These are phyloP conservation scores for Idaea dimidiata DNA, from an alignment of 2,888 invertebrate species.

Conservation along the genomic window DNA sequence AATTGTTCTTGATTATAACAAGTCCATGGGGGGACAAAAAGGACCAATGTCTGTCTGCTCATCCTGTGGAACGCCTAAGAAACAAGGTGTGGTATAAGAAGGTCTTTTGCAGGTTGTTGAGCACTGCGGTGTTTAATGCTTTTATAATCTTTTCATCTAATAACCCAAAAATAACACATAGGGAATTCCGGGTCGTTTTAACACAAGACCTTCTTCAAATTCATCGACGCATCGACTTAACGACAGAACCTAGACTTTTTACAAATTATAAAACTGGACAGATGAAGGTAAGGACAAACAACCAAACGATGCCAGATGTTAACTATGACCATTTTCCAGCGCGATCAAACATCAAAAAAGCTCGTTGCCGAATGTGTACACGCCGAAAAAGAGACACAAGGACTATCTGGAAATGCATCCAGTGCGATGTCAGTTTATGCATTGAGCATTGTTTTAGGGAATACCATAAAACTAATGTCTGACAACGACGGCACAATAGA, in stretches of 20 bases:
- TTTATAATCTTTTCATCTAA: conserved; percentile 19
- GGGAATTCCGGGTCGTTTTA: conserved; percentile 19
- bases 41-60: conserved; percentile 33
- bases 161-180: conserved; percentile 17
- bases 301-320: conserved; percentile 9
- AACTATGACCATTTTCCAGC: conserved; percentile 26
- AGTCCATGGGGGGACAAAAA: conserved; percentile 36
- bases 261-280: conserved; percentile 5
- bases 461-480: conserved; percentile 14
- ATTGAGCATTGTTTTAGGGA: conserved; percentile 25
- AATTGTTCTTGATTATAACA: conserved; percentile 28
- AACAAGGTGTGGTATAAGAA: conserved; percentile 30
- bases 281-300: conserved; percentile 5
- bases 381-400: conserved; percentile 15
- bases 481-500: too few relatives aligned
- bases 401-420: conserved; percentile 30
- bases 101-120: conserved; percentile 21
- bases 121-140: conserved; percentile 21
- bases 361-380: conserved; percentile 24
- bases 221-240: conserved; percentile 21
- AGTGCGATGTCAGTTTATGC: conserved; percentile 29
- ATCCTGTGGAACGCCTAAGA: conserved; percentile 25
- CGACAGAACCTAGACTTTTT: conserved; percentile 18
- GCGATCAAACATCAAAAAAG: conserved; percentile 17
- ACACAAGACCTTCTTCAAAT: conserved; percentile 20